These are phyloP conservation scores for Pinna nobilis DNA, from an alignment of 1,140 invertebrate genomes.

Conservation along the genomic window DNA sequence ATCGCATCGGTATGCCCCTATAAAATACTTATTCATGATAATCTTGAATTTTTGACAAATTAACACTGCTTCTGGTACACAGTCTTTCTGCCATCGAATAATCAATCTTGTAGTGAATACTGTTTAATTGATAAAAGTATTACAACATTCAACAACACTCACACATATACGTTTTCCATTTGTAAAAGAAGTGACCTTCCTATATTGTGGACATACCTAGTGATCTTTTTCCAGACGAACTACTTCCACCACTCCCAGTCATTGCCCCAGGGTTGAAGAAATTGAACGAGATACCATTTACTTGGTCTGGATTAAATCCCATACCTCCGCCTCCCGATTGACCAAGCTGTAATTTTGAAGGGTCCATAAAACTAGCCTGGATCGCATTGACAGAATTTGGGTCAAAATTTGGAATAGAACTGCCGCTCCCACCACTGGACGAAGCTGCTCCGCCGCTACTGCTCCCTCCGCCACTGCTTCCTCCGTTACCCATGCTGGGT, in stretches of 20 bases:
- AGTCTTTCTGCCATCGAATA: neutral
- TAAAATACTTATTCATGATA: too few species aligned
- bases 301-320: slow-evolving; percentile 39
- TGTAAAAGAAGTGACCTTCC: neutral
- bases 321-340: slow-evolving; percentile 31
- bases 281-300: slow-evolving; percentile 33
- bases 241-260: slow-evolving; percentile 21
- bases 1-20: too few species aligned
- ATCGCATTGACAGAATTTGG: slow-evolving; percentile 41
- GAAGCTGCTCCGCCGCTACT: slow-evolving; percentile 3
- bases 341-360: slow-evolving; percentile 35
- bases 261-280: slow-evolving; percentile 41
- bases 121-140: neutral
- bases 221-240: neutral
- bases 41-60: too few species aligned
- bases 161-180: neutral
- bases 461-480: neutral
- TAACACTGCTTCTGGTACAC: slow-evolving; percentile 1
- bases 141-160: neutral
- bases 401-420: slow-evolving; percentile 36
- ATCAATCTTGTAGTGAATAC: neutral
- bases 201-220: neutral
- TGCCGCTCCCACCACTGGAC: neutral
- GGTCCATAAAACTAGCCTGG: slow-evolving; percentile 35
- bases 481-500: neutral